These are phyloP conservation scores for Cinclus cinclus DNA, from an alignment of 2,113 vertebrate genomes.

Conservation along the genomic window DNA sequence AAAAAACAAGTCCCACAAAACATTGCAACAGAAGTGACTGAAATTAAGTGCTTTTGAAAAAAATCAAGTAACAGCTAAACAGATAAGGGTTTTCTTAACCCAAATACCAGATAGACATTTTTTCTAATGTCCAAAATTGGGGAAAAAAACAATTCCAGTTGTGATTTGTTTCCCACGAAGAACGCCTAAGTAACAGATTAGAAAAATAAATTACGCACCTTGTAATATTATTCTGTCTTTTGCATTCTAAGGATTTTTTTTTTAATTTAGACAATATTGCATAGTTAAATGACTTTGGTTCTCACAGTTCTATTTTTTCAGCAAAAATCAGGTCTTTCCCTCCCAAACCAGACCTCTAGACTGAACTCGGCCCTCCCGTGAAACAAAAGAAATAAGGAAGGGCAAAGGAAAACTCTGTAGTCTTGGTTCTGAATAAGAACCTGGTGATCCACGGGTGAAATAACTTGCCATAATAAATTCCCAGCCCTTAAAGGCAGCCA, in stretches of 20 bases:
- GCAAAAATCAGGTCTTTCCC: not conserved
- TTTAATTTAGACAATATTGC: not conserved
- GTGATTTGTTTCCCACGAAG: not conserved
- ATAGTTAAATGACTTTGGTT: not conserved
- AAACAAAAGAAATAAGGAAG: not conserved
- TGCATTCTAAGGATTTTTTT: not conserved
- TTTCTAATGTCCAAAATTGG: not conserved
- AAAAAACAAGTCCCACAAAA: not conserved
- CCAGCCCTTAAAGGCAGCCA: constrained; percentile 19
- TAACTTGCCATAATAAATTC: not conserved
- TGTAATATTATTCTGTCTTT: not conserved
- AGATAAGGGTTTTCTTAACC: constrained; percentile 11
- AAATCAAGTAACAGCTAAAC: constrained; percentile 4
- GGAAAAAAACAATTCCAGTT: not conserved
- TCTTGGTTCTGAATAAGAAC: not conserved
- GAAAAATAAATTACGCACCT: not conserved
- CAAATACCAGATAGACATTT: not conserved
- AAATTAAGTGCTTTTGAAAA: constrained; percentile 38
- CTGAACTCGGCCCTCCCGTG: not conserved
- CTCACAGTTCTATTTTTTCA: not conserved
- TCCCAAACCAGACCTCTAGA: not conserved
- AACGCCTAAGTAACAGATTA: not conserved
- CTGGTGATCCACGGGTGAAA: constrained; percentile 18
- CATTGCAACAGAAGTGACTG: not conserved
- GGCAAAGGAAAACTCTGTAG: not conserved